A percentile compares a stretch with the other conserved stretches of the same genome.
Evolutionary conservation across 2,888 invertebrate species (phyloP).

Genomic region (Torymus texanus): DNA sequence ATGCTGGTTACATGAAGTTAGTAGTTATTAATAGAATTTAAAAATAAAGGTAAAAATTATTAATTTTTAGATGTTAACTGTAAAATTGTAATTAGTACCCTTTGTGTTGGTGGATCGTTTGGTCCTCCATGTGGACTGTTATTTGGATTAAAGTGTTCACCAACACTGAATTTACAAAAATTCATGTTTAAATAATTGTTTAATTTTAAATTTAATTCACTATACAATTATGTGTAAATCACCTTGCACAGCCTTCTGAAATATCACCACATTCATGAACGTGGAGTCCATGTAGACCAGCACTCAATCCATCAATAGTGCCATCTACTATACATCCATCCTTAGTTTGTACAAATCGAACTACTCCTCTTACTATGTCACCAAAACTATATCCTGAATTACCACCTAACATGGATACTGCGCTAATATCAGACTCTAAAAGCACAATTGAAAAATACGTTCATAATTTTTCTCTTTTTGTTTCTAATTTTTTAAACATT

Average conservation of each 20-base stretch:
- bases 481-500: neutral
- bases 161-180: conserved; percentile 75
- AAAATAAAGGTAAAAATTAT: neutral
- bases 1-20: conserved; percentile 70
- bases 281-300: conserved; percentile 79
- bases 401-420: conserved; percentile 82
- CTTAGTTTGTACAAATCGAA: conserved; percentile 83
- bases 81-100: conserved; percentile 68
- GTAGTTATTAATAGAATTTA: conserved; percentile 6
- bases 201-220: neutral
- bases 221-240: conserved; percentile 31
- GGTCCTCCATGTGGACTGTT: conserved; percentile 77
- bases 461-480: neutral
- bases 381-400: conserved; percentile 75
- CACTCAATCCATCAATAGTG: conserved; percentile 85
- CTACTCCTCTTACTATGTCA: conserved; percentile 81
- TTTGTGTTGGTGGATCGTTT: conserved; percentile 71
- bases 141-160: conserved; percentile 80
- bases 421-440: conserved; percentile 78
- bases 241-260: conserved; percentile 80
- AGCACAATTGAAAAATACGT: conserved; percentile 18
- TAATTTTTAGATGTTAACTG: conserved; percentile 23
- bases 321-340: conserved; percentile 86
- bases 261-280: conserved; percentile 87
- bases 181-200: neutral